These are phyloP conservation scores for Sphaerodactylus townsendi DNA, from an alignment of 2,113 vertebrate genomes.

Conservation along the genomic window DNA sequence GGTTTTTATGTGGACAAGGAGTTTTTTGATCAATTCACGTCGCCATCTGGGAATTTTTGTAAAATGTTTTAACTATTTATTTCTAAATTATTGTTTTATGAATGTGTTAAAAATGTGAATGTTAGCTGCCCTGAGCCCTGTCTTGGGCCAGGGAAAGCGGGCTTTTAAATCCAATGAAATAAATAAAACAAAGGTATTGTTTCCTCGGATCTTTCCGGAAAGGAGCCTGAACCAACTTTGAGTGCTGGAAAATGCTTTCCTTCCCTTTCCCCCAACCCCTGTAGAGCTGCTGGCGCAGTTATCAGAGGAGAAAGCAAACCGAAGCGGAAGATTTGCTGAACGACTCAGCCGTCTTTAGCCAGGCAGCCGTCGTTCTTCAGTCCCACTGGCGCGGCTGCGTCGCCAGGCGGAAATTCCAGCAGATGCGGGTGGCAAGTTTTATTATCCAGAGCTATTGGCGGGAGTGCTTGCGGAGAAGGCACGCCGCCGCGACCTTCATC, in stretches of 20 bases:
- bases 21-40: no score
- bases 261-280: slow-evolving; percentile 22
- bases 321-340: slow-evolving; percentile 49
- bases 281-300: slow-evolving; percentile 87
- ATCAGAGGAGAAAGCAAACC: slow-evolving; percentile 64
- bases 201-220: neutral
- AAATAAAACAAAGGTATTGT: neutral
- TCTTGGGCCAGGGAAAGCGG: no score
- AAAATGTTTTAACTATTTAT: no score
- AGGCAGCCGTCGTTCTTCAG: slow-evolving; percentile 84
- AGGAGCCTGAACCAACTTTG: fast-evolving
- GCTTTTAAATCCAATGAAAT: no score
- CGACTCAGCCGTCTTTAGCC: slow-evolving; percentile 59
- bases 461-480: slow-evolving; percentile 60
- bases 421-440: slow-evolving; percentile 78
- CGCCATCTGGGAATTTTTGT: no score
- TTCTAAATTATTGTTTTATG: no score
- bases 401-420: slow-evolving; percentile 76
- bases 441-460: slow-evolving; percentile 89
- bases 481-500: slow-evolving; percentile 79
- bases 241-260: fast-evolving
- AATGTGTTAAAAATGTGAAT: no score
- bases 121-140: no score
- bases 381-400: slow-evolving; percentile 84
- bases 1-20: no score